phyloP scores from a whole-genome alignment of 2,113 vertebrate species.

The Ceratotherium simum region DNA sequence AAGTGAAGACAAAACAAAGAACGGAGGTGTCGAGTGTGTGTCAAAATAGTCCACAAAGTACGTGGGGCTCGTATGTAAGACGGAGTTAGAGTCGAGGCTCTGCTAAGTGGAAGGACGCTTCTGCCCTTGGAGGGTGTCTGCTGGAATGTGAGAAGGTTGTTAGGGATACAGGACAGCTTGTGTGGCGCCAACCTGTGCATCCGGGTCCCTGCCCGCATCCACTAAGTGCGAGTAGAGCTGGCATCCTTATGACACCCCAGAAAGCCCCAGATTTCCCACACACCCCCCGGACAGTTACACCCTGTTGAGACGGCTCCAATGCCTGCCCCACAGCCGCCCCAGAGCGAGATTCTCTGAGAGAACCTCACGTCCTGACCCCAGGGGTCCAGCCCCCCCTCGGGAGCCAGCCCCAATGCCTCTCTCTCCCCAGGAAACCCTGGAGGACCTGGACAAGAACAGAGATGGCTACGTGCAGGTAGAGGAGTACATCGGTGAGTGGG shows the following conservation, averaged over 20 bases:
- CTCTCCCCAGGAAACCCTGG: constrained; percentile 91
- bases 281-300: neutral
- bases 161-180: too few relatives aligned
- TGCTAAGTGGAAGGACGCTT: neutral
- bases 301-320: neutral
- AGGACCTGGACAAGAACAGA: constrained; percentile 94
- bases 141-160: neutral
- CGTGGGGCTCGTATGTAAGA: accelerated
- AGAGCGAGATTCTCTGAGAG: neutral
- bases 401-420: neutral
- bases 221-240: neutral
- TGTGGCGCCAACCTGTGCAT: neutral
- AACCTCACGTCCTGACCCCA: neutral
- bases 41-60: neutral
- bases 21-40: neutral
- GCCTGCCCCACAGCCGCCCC: too few relatives aligned
- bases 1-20: neutral
- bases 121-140: neutral
- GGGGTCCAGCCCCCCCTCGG: neutral
- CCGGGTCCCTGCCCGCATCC: neutral
- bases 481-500: constrained; percentile 92
- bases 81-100: neutral
- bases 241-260: neutral
- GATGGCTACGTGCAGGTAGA: constrained; percentile 91
- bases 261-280: neutral